These are phyloP conservation scores for Adelognathus sp. DNA, from an alignment of 2,888 invertebrate genomes.

Conservation along the genomic window DNA sequence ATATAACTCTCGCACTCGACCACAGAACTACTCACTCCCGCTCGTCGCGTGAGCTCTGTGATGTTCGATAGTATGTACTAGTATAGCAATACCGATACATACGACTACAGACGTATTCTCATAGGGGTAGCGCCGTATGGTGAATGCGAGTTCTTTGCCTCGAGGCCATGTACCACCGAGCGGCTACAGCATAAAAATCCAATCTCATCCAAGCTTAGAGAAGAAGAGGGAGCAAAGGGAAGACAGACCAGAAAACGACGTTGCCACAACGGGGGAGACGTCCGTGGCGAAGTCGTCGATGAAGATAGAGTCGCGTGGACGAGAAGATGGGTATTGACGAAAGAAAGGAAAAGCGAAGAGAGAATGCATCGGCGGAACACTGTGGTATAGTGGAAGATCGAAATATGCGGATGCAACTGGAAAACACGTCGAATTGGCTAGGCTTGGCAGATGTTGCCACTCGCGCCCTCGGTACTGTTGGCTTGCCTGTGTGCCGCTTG, in stretches of 20 bases:
- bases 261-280: slow-evolving; percentile 9
- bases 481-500: background rate
- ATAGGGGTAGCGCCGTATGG: slow-evolving; percentile 28
- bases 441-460: slow-evolving; percentile 60
- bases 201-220: slow-evolving; percentile 67
- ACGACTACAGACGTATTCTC: slow-evolving; percentile 36
- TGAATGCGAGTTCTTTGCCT: slow-evolving; percentile 58
- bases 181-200: slow-evolving; percentile 69
- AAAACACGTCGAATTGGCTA: slow-evolving; percentile 39
- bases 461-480: slow-evolving; percentile 7
- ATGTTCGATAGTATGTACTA: slow-evolving; percentile 1
- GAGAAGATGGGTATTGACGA: slow-evolving; percentile 13
- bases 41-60: slow-evolving; percentile 1
- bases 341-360: slow-evolving; percentile 6
- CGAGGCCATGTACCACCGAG: slow-evolving; percentile 50
- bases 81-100: background rate
- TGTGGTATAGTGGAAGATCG: slow-evolving; percentile 19
- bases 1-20: slow-evolving; percentile 21
- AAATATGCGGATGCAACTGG: slow-evolving; percentile 21
- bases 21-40: slow-evolving; percentile 17
- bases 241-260: slow-evolving; percentile 32
- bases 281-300: slow-evolving; percentile 28
- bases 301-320: slow-evolving; percentile 27
- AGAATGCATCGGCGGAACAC: slow-evolving; percentile 43
- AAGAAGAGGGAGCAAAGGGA: slow-evolving; percentile 32